Base-by-base conservation (phyloP, 2,113 vertebrate species). In the Scatophagus argus region DNA sequence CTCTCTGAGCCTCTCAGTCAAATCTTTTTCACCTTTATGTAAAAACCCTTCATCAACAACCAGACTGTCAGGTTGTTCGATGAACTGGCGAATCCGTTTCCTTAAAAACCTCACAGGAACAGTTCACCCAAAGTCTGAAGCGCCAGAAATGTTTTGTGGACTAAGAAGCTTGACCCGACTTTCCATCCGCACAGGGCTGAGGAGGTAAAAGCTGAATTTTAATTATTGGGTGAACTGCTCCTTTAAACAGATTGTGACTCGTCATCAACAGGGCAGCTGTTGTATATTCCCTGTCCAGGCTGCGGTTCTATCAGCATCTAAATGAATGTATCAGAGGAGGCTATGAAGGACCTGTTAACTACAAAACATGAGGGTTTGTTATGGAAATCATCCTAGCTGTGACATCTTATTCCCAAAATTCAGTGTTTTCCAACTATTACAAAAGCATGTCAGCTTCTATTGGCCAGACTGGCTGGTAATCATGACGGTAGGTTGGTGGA, bases 41-140 rank as follows among this genome's bases (percentile, higher is more conserved):
- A 56, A 81, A 76, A 79, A 52, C 19, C 61, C 66, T 34, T 49
- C 71, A 72, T 60, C 44, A 32, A 7, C 62, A 76, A 25, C 66
- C 63, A 13, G 29, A 62, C 51, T 44, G 39, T 59, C 46, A 27
- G 55, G 41, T 58, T 17, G 16, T 49, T 29, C 29, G 65, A 69
- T 19, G 61, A 76, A 70, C 58, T 16, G 27, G 16, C 11, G 17
- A 68, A 71, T 34, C 69, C n/a, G 6, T 54, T 72, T 31, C 38
- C 54, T 72, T 27, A 23, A 51, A 88, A 66, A 61, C 25, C 39
- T n/a, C n/a, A n/a, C n/a, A n/a, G n/a, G n/a, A n/a, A n/a, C n/a
- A n/a, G n/a, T n/a, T n/a, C n/a, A n/a, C n/a, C n/a, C n/a, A n/a
- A n/a, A n/a, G n/a, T n/a, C n/a, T n/a, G n/a, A n/a, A n/a, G n/a